These are phyloP conservation scores for Hexactinellida sp. DNA, from an alignment of 37 sponge, comb jelly and placozoan species.

Conservation along the genomic window DNA sequence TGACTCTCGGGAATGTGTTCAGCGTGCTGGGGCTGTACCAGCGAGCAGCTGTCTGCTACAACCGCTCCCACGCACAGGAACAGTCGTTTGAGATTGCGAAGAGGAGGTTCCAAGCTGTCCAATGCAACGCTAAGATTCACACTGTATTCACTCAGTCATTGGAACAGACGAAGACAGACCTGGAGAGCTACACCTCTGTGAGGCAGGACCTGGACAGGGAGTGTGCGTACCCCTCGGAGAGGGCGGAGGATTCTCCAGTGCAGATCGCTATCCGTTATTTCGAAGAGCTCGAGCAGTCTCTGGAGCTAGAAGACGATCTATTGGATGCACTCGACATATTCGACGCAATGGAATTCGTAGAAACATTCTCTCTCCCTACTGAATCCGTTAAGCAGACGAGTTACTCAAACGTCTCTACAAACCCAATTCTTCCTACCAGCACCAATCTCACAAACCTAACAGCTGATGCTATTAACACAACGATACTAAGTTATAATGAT, in stretches of 20 bases:
- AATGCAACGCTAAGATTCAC: conserved; percentile 38
- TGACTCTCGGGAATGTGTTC: conserved; percentile 51
- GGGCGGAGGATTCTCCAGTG: not conserved
- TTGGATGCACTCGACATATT: not conserved
- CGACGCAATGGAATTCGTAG: not conserved
- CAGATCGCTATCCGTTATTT: not conserved
- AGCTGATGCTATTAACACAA: not conserved
- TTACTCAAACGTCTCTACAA: not conserved
- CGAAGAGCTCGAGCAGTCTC: not conserved
- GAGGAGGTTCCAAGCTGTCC: conserved; percentile 28
- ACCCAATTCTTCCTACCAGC: not conserved
- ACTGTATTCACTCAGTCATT: not conserved
- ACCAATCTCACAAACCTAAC: not conserved
- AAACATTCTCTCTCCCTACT: no score
- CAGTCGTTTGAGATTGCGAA: conserved; percentile 28
- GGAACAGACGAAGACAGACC: not conserved
- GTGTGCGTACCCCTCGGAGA: not conserved
- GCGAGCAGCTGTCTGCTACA: conserved; percentile 19
- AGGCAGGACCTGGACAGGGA: not conserved
- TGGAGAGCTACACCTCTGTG: not conserved
- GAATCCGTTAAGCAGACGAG: no score
- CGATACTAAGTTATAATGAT: not conserved
- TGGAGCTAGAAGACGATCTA: not conserved
- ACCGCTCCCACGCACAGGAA: conserved; percentile 29
- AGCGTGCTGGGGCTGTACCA: conserved; percentile 41